Conservation (phyloP, 2,113 vertebrate genomes). For the Oxyruncus cristatus region DNA sequence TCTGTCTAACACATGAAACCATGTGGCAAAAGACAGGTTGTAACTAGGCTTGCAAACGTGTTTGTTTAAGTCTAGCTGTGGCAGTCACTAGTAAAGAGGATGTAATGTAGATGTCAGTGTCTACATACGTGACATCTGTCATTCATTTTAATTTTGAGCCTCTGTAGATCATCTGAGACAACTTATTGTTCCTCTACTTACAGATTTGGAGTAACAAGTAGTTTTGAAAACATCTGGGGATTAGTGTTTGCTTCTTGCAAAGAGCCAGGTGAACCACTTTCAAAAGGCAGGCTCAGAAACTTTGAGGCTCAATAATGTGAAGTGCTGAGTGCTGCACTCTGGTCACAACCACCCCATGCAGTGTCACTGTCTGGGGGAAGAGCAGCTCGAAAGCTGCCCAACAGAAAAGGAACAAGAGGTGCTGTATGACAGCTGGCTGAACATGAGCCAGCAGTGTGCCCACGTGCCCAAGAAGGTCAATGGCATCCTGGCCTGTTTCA, state of each 20-base stretch:
- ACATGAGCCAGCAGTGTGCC: neutral
- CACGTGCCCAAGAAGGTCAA: accelerated
- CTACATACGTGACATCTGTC: neutral
- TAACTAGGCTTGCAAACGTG: neutral
- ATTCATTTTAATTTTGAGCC: neutral
- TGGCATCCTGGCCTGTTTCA: neutral
- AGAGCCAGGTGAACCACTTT: neutral
- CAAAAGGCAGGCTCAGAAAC: neutral
- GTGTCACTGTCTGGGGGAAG: neutral
- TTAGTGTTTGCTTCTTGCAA: neutral
- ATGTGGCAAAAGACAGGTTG: neutral
- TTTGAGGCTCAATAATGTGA: neutral
- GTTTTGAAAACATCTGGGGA: neutral
- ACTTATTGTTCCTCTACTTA: neutral
- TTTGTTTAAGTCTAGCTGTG: neutral
- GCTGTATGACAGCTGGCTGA: neutral
- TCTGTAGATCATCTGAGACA: neutral
- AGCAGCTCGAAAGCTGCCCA: neutral
- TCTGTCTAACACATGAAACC: neutral
- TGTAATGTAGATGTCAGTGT: neutral
- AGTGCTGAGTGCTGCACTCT: neutral
- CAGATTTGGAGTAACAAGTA: neutral
- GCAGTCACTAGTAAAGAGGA: neutral
- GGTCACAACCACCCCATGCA: neutral
- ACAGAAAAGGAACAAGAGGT: neutral